Evolutionary conservation across 2,888 invertebrate genomes (phyloP).

Genomic region (Sarcophaga caerulescens): DNA sequence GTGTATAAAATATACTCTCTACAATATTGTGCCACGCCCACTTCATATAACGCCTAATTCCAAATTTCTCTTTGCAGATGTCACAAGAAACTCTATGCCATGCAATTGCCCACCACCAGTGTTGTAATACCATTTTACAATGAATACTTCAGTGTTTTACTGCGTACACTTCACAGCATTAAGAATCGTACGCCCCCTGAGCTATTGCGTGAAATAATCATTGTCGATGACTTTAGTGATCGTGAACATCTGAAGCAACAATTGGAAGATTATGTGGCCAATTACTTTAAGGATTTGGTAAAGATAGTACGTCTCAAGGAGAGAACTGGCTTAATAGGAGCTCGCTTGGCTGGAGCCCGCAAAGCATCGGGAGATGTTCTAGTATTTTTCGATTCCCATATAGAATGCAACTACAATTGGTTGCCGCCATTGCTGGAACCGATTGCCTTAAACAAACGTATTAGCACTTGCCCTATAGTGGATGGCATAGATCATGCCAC

Average conservation of each 20-base stretch:
- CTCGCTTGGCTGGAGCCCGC: constrained; percentile 91
- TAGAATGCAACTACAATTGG: constrained; percentile 85
- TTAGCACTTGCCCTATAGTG: constrained; percentile 93
- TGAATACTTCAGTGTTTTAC: constrained; percentile 92
- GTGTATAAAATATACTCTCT: no score
- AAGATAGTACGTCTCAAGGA: constrained; percentile 86
- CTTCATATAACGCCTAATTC: background rate
- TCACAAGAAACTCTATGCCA: constrained; percentile 70
- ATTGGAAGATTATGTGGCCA: constrained; percentile 87
- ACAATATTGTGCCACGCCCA: no score
- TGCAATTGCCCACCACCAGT: constrained; percentile 86
- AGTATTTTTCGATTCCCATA: constrained; percentile 94
- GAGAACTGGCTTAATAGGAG: constrained; percentile 92
- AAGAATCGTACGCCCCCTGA: constrained; percentile 90
- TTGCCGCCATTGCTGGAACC: constrained; percentile 94
- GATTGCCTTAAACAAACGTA: constrained; percentile 90
- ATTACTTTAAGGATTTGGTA: constrained; percentile 84
- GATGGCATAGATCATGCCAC: constrained; percentile 81
- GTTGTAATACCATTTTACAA: constrained; percentile 96
- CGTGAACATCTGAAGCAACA: constrained; percentile 86
- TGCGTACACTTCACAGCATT: constrained; percentile 89
- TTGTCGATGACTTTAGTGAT: constrained; percentile 92
- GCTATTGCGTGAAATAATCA: constrained; percentile 92
- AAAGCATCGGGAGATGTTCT: constrained; percentile 89
- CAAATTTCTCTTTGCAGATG: constrained; percentile 67